These are phyloP conservation scores for Mus spicilegus DNA, from an alignment of 2,113 vertebrate genomes.

Conservation along the genomic window DNA sequence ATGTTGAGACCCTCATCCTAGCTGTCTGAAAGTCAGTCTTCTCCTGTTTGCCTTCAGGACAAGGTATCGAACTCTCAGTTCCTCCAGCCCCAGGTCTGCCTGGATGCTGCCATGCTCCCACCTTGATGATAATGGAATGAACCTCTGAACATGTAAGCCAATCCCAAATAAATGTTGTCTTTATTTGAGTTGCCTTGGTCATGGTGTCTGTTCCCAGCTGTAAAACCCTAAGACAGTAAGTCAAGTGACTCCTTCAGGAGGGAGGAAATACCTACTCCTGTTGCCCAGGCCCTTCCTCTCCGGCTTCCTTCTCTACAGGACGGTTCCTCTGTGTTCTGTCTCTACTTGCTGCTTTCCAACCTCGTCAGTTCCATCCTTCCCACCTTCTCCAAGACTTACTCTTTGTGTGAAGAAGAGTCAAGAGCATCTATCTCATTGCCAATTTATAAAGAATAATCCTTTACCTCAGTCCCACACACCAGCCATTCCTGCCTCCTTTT, in stretches of 20 bases:
- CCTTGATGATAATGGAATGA: no score
- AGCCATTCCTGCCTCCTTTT: neutral
- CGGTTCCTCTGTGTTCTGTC: neutral
- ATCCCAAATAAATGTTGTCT: no score
- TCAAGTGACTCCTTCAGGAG: neutral
- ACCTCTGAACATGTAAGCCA: no score
- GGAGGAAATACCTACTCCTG: no score
- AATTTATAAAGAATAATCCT: conserved; percentile 1
- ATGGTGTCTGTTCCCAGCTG: no score
- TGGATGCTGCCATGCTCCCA: no score
- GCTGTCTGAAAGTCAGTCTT: no score
- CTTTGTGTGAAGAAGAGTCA: neutral
- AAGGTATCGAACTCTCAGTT: no score
- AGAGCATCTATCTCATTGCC: neutral
- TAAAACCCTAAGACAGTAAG: neutral
- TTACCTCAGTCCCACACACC: neutral
- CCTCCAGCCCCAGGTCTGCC: no score
- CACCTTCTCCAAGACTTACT: neutral
- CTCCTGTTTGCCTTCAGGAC: no score
- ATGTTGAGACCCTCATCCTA: no score
- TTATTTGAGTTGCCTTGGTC: no score
- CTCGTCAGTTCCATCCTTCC: neutral
- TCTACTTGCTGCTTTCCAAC: neutral
- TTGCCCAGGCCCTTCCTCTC: neutral
- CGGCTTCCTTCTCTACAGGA: neutral